Percentiles rank a stretch among this genome's conserved stretches.
phyloP scores from a whole-genome alignment of 1,140 invertebrate species.

The Bombus breviceps region DNA sequence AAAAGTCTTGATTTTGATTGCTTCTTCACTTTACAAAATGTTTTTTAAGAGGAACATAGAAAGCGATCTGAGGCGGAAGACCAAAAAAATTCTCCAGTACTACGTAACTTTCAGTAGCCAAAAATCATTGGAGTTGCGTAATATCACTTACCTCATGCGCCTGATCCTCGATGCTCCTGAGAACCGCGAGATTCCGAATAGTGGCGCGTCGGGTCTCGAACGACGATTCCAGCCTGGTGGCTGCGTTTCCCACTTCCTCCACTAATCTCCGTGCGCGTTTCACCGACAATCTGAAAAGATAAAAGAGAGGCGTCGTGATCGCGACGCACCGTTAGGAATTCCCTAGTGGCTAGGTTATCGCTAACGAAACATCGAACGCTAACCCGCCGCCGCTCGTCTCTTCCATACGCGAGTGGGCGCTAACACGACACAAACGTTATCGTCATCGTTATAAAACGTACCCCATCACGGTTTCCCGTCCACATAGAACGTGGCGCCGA shows the following conservation, averaged over 20 bases:
- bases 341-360: conserved; percentile 28
- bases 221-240: conserved; percentile 79
- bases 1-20: too few relatives aligned
- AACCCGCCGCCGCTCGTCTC: conserved; percentile 14
- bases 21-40: too few relatives aligned
- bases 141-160: conserved; percentile 78
- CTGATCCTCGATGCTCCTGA: conserved; percentile 81
- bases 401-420: conserved; percentile 19
- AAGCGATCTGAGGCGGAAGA: too few relatives aligned
- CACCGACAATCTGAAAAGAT: conserved; percentile 73
- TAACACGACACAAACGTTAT: conserved; percentile 44
- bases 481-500: not conserved
- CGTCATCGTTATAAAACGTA: conserved; percentile 28
- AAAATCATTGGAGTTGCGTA: not conserved
- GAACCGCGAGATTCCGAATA: conserved; percentile 80
- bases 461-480: not conserved
- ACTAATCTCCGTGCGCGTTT: conserved; percentile 78
- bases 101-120: too few relatives aligned
- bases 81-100: too few relatives aligned
- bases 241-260: conserved; percentile 80
- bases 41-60: too few relatives aligned
- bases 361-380: conserved; percentile 41
- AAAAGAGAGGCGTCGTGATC: conserved; percentile 57
- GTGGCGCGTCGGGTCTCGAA: conserved; percentile 80
- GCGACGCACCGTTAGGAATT: conserved; percentile 58